Evolutionary conservation across 2,888 invertebrate genomes (phyloP), one percentile per base, ranked within the genome.

Genomic region (Troilus luridus): DNA sequence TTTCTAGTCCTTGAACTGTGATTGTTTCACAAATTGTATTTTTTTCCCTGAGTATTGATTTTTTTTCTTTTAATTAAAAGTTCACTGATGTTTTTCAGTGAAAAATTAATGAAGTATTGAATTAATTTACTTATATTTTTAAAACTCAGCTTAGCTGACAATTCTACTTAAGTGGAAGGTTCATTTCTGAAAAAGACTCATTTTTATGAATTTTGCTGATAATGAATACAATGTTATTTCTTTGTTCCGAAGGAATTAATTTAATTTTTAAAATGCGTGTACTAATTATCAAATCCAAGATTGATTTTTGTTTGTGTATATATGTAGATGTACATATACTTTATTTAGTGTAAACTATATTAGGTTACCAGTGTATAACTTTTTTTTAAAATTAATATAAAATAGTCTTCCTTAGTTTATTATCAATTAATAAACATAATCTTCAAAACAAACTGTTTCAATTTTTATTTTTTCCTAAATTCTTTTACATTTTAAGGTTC

Each of bases 311-410:
- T 81, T 81, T 54, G 21, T 54, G 54, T 19, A 81, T 77, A 72
- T 77, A 81, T 81, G 54, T 81, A 21, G 21, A 54, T 81, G 81
- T 81, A 81, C 17, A 81, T 81, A 81, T 41, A 56, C 3, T 54
- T 81, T 81, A 54, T 81, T 81, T 10, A 81, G 81, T 41, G 54
- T 81, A 81, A 89, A 89, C 54, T 89, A 72, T 89, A 72, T 67
- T 89, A 89, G 89, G 89, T 89, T 89, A 89, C 89, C 89, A 89
- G 67, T 89, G 67, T 72, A 89, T 72, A 89, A 89, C 67, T 89
- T 72, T 89, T 88, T 60, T 56, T 89, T 54, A 21, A 14, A 67
- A 88, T 88, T 62, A 89, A 89, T 81, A 17, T 54, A 81, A 0
- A 5, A 54, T 81, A 81, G 81, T 81, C 81, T 81, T 81, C 41